Percentiles rank a stretch among this genome's conserved stretches.
phyloP scores from a whole-genome alignment of 2,888 invertebrate species.

The Arge pagana region DNA sequence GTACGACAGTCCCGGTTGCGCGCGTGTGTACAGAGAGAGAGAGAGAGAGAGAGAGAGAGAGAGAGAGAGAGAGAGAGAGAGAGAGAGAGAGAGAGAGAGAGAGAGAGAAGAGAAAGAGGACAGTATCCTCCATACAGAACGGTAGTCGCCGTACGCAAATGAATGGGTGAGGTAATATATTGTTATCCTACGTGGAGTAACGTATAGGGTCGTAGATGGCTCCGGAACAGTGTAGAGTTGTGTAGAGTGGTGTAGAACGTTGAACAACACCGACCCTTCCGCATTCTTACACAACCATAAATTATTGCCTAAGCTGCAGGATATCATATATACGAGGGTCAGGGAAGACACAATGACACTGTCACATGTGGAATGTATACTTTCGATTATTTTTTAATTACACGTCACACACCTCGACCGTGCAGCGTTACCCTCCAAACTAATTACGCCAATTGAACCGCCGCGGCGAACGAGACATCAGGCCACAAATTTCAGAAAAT shows the following conservation, averaged over 20 bases:
- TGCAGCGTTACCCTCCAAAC: too few species aligned
- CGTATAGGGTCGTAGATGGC: constrained; percentile 2
- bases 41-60: neutral
- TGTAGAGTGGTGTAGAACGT: constrained; percentile 43
- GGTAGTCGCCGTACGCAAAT: constrained; percentile 4
- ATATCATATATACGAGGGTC: constrained; percentile 41
- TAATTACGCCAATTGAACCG: too few species aligned
- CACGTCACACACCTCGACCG: neutral
- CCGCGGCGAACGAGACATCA: too few species aligned
- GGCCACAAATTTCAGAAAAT: too few species aligned
- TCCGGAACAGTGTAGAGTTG: constrained; percentile 7
- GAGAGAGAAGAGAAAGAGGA: neutral
- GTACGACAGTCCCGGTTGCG: too few species aligned
- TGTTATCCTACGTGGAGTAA: constrained; percentile 21
- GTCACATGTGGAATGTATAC: constrained; percentile 28
- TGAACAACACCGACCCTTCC: constrained; percentile 50
- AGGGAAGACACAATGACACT: constrained; percentile 30
- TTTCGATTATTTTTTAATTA: constrained; percentile 32
- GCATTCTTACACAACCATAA: constrained; percentile 55
- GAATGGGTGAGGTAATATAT: constrained; percentile 21
- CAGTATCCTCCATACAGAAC: neutral
- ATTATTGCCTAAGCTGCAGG: constrained; percentile 49
- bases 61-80: neutral
- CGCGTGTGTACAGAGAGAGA: constrained; percentile 2
- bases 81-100: neutral